These are phyloP conservation scores for Dipodomys merriami DNA, from an alignment of 2,113 vertebrate species.

Conservation along the genomic window DNA sequence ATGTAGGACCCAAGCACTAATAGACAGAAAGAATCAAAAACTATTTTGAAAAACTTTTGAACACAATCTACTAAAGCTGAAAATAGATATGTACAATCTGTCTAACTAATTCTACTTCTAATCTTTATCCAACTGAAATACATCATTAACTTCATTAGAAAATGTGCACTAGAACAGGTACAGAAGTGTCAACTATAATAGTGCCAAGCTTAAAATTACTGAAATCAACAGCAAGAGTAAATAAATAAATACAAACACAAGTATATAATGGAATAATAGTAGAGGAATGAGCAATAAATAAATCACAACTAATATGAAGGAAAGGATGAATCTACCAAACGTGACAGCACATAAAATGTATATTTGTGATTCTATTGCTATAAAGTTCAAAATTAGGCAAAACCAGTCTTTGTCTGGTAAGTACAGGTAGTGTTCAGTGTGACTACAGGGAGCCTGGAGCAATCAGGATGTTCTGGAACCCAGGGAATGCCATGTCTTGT, in stretches of 20 bases:
- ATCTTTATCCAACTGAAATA: slow-evolving; percentile 14
- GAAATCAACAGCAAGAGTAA: not conserved
- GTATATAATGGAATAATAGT: not conserved
- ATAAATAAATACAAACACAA: not conserved
- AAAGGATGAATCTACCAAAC: slow-evolving; percentile 16
- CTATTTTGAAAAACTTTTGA: not conserved
- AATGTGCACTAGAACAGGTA: not conserved
- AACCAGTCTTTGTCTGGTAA: not conserved
- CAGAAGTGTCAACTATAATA: not conserved
- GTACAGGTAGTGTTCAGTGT: not conserved
- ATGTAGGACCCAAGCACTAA: not conserved
- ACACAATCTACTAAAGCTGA: not conserved
- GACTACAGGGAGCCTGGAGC: not conserved
- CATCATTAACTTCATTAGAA: not conserved
- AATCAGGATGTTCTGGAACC: not conserved
- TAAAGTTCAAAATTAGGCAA: slow-evolving; percentile 25
- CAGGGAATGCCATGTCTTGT: not conserved
- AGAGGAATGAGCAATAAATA: slow-evolving; percentile 26
- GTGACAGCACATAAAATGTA: not conserved
- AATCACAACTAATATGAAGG: not conserved
- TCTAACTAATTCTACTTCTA: not conserved
- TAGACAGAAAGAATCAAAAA: not conserved
- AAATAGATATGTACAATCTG: not conserved
- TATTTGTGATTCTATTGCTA: not conserved
- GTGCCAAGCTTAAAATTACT: slow-evolving; percentile 10